Conservation (phyloP, 1,140 invertebrate genomes). For the Diploscapter pachys region DNA sequence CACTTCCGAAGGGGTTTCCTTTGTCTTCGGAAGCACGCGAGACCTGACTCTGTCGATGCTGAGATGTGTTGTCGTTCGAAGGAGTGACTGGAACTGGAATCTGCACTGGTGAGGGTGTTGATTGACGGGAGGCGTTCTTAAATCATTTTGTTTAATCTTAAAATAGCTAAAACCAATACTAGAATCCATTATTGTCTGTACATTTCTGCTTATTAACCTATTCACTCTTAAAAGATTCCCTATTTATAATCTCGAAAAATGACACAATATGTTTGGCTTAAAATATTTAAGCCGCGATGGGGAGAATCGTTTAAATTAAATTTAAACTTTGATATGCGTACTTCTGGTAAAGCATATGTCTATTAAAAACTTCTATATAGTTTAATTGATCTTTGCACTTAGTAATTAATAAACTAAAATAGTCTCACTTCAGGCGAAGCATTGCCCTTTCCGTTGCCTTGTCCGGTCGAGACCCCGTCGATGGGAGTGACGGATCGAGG, state of each 20-base stretch:
- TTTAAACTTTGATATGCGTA: constrained; percentile 1
- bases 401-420: not conserved
- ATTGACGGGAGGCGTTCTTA: not conserved
- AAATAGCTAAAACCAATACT: not conserved
- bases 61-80: not conserved
- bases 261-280: not conserved
- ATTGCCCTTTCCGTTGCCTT: too few relatives aligned
- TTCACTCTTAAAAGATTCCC: not conserved
- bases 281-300: not conserved
- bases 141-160: not conserved
- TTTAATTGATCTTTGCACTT: not conserved
- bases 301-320: constrained; percentile 4
- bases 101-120: constrained; percentile 13
- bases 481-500: constrained; percentile 30
- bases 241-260: not conserved
- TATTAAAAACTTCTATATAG: constrained; percentile 3
- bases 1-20: constrained; percentile 28
- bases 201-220: not conserved
- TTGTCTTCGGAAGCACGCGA: not conserved
- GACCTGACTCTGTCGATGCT: not conserved
- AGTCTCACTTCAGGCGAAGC: not conserved
- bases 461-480: not conserved
- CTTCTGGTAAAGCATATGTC: not conserved
- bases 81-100: not conserved
- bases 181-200: not conserved